Base-by-base conservation (phyloP, 2,113 vertebrate species). In the Cheilinus undulatus region DNA sequence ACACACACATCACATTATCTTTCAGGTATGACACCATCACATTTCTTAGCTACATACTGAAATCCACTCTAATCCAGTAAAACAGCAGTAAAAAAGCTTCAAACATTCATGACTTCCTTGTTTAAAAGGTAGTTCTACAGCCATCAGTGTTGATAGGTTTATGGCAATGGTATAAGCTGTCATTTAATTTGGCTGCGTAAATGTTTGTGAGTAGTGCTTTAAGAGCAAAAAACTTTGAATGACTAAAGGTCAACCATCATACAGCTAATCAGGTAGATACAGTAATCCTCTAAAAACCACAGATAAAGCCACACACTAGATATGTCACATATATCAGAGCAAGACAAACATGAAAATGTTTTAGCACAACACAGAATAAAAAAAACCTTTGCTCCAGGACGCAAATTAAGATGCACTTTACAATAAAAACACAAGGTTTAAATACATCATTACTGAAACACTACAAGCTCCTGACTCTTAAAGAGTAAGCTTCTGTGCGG, bases 31-130 rank as follows among this genome's bases (percentile, higher is more conserved):
- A 58, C 32, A 62, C 27, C 46, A 45, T 49, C 62, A 73, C 23
- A 73, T 78, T 60, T 46, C 15, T 67, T 28, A 27, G 53, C 71
- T 78, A 80, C 68, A 83, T 57, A 57, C 8, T 42, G 22, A 60
- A 40, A 42, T 52, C 50, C 4, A 65, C 14, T 48, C 6, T 24
- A 60, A 67, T 22, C 84, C 20, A 83, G 56, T 66, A 62, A 10
- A 34, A 32, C 8, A 34, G 11, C 12, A 2, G 36, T 19, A 30
- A 38, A 78, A 76, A 69, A 75, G 66, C 65, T 22, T 64, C 17
- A 19, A 30, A 76, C 46, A 70, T 63, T 70, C 52, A 67, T 1
- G 40, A 13, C 22, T 57, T 3, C 15, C 57, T 60, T 20, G 28
- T 17, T 40, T 50, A 68, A 34, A 48, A 77, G 12, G 48, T 58